Evolutionary conservation across 2,113 vertebrate genomes (phyloP), one percentile per base, ranked within the genome.

Genomic region (Calypte anna): DNA sequence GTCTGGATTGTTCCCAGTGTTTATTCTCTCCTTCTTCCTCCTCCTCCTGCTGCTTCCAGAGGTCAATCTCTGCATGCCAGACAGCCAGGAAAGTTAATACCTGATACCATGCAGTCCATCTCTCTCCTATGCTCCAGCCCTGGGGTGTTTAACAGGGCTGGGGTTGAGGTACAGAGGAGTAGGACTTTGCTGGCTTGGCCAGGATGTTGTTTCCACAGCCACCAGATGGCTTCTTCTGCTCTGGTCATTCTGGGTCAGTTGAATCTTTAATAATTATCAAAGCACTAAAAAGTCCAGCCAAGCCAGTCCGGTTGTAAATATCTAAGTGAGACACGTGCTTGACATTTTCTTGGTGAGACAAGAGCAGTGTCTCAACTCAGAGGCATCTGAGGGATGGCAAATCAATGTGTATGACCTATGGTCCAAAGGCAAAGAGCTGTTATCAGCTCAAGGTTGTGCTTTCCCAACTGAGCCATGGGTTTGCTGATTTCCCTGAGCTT

Each of bases 221-320:
- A 50, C 24, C 4, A 1, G 31, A 54, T 38, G 31, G 16, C 1
- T 1, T 61, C 53, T 44, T 17, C 44, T 82, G 38, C 40, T 90
- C 36, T 13, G 3, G 7, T 58, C 43, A 83, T 80, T 93, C 51
- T 31, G 63, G 40, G 20, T 69, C 30, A 91, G 28, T 27, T 62
- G 51, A 85, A 85, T 24, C 6, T 77, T 91, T 74, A 90, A 86
- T 88, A 27, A 83, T 82, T 93, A 44, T 19, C 62, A 40, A 28
- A 89, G 62, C 22, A 87, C 21, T 75, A 15, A 23, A 74, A 21
- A 9, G 53, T 82, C 48, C 48, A 40, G 82, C 31, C 78, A 75
- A 78, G 46, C 25, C 1, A 0, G 6, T 79, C 27, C 53, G 53
- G 53, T 36, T 0, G 3, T 55, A 69, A 84, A 43, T 46, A 70